Evolutionary conservation across 2,113 vertebrate genomes (phyloP).

Genomic region (Pao palembangensis): DNA sequence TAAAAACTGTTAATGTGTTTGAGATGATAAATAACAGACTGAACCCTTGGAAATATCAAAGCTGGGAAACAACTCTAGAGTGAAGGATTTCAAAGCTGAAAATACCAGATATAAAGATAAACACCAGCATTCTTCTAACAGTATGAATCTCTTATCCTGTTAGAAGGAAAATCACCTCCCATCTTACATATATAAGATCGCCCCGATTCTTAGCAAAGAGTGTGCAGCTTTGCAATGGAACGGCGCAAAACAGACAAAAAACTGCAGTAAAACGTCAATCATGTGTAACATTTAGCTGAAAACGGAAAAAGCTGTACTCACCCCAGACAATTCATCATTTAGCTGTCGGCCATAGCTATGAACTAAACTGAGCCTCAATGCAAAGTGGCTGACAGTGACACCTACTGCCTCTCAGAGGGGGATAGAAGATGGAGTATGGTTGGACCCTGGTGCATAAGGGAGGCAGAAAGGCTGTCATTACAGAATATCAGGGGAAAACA

Average conservation of each 20-base stretch:
- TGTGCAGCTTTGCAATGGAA: neutral
- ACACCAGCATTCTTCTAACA: neutral
- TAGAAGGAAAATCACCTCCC: slow-evolving; percentile 20
- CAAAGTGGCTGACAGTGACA: slow-evolving; percentile 12
- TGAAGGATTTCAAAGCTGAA: neutral
- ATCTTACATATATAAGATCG: neutral
- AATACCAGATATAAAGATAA: slow-evolving; percentile 2
- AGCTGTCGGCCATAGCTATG: slow-evolving; percentile 48
- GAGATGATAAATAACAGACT: neutral
- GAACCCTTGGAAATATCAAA: neutral
- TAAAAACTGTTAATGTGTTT: neutral
- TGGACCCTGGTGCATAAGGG: slow-evolving; percentile 32
- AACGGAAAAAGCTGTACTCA: slow-evolving; percentile 68
- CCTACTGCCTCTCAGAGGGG: slow-evolving; percentile 17
- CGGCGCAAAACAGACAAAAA: neutral
- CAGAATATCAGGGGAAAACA: slow-evolving; percentile 62
- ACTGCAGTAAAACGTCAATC: neutral
- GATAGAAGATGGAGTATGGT: slow-evolving; percentile 15
- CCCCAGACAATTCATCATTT: slow-evolving; percentile 85
- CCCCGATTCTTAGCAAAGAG: slow-evolving; percentile 5
- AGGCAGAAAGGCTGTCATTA: slow-evolving; percentile 61
- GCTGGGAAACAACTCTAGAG: neutral
- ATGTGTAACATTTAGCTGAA: neutral
- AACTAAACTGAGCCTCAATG: slow-evolving; percentile 22
- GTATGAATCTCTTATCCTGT: neutral